A percentile compares a stretch with the other conserved stretches of the same genome.
These are phyloP conservation scores for Trichomycterus rosablanca DNA, from an alignment of 2,113 vertebrate genomes.

Conservation along the genomic window DNA sequence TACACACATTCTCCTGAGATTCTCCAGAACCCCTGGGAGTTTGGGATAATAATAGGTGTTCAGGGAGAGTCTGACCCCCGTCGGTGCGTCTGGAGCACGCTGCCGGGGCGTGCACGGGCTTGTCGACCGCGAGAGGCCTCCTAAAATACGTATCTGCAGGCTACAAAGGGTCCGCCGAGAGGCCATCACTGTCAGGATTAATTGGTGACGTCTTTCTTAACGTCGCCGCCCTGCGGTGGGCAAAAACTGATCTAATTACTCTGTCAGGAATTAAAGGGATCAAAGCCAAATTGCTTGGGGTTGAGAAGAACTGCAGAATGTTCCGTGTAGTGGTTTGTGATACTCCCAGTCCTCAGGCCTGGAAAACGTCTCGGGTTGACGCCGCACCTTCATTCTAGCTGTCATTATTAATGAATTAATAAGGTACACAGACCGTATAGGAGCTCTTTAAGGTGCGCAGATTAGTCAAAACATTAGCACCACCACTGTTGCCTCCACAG, in stretches of 20 bases:
- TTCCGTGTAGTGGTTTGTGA: too few species aligned
- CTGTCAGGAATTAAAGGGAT: background rate
- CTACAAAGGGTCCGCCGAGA: background rate
- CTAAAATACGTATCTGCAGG: background rate
- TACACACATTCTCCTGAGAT: background rate
- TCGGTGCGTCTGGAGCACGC: background rate
- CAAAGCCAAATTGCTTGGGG: background rate
- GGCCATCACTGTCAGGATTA: background rate
- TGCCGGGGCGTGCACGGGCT: background rate
- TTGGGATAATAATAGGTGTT: background rate
- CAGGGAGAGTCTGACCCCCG: background rate
- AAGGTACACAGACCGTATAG: too few species aligned
- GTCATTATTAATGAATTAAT: too few species aligned
- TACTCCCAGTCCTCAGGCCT: too few species aligned
- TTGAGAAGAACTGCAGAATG: background rate
- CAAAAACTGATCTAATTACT: background rate
- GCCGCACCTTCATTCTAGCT: too few species aligned
- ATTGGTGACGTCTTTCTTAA: constrained; percentile 3
- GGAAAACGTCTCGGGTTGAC: too few species aligned
- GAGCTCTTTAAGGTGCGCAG: too few species aligned
- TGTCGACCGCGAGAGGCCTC: background rate
- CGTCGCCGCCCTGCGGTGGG: background rate
- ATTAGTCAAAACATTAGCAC: too few species aligned
- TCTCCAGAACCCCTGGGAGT: background rate
- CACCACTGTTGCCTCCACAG: too few species aligned